Evolutionary conservation across 2,113 vertebrate genomes (phyloP), one percentile per base, ranked within the genome.

Genomic region (Poeciliopsis turrubarensis): DNA sequence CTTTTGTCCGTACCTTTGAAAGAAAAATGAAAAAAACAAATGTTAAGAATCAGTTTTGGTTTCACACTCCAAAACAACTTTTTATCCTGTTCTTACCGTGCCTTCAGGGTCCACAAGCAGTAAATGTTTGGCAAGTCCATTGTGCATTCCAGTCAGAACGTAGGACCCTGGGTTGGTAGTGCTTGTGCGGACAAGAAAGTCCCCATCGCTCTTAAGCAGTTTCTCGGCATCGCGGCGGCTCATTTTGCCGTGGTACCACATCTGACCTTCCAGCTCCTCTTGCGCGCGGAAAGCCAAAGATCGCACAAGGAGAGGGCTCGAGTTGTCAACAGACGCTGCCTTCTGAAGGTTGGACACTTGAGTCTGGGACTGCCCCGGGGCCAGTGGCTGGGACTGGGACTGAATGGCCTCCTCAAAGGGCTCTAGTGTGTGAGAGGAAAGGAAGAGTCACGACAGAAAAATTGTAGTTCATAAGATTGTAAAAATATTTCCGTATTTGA

Each of bases 171-270:
- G 96, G 91, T 97, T 99, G 0, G 96, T 98, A 60, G 96, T 95
- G 83, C 98, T 99, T 89, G 97, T 98, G 57, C 98, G 96, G 72
- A 99, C 97, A 0, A 99, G 95, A 89, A 99, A 99, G 90, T 99
- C 97, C 57, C 98, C 97, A 0, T 98, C 96, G 22, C 92, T 95
- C 75, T 87, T 94, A 78, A 99, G 92, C 64, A 98, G 92, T 68
- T 97, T 95, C 73, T 99, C 98, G 0, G 97, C 97, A 37, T 98
- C 96, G 26, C 95, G 97, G 67, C 98, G 96, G 89, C 96, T 99
- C 96, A 98, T 97, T 90, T 97, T 95, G 44, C 97, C 95, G 41
- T 97, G 97, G 86, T 97, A 99, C 98, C 97, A 99, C 0, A 90
- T 89, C 86, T 99, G 96, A 61, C 92, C 86, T 72, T 94, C 95